Conservation (phyloP, 2,888 invertebrate genomes). For the Apotomis turbidana region DNA sequence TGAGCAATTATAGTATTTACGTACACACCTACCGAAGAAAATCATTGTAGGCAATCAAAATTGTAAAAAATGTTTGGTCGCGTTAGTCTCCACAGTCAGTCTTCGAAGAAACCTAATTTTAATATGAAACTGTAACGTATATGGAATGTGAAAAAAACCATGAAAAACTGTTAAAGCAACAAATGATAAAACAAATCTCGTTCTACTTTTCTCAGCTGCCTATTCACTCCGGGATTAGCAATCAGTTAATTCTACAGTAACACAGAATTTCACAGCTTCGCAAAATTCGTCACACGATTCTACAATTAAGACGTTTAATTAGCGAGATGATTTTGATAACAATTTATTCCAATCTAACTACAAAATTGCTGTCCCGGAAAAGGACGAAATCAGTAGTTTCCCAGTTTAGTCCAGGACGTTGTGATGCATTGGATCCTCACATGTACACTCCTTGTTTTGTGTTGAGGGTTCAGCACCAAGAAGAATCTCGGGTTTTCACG, state of each 20-base stretch:
- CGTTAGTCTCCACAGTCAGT: constrained; percentile 76
- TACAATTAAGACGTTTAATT: constrained; percentile 65
- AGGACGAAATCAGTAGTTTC: constrained; percentile 74
- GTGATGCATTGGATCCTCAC: constrained; percentile 45
- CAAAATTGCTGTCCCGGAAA: constrained; percentile 76
- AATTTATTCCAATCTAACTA: constrained; percentile 69
- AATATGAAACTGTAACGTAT: constrained; percentile 64
- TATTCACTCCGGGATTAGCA: constrained; percentile 65
- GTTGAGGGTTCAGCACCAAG: constrained; percentile 23
- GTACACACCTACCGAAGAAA: constrained; percentile 66
- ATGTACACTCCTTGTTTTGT: constrained; percentile 32
- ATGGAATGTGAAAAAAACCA: constrained; percentile 71
- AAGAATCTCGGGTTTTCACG: constrained; percentile 9
- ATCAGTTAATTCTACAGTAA: constrained; percentile 53
- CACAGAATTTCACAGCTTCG: constrained; percentile 52
- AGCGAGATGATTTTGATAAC: constrained; percentile 69
- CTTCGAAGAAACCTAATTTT: constrained; percentile 77
- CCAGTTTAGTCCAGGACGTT: constrained; percentile 55
- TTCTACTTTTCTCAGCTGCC: constrained; percentile 51
- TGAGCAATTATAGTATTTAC: constrained; percentile 74
- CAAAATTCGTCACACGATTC: constrained; percentile 67
- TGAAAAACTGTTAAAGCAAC: constrained; percentile 53
- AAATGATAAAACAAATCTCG: constrained; percentile 15
- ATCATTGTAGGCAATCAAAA: constrained; percentile 54
- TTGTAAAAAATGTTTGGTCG: constrained; percentile 60